Conservation (phyloP, 2,113 vertebrate species). For the Catharus minimus region DNA sequence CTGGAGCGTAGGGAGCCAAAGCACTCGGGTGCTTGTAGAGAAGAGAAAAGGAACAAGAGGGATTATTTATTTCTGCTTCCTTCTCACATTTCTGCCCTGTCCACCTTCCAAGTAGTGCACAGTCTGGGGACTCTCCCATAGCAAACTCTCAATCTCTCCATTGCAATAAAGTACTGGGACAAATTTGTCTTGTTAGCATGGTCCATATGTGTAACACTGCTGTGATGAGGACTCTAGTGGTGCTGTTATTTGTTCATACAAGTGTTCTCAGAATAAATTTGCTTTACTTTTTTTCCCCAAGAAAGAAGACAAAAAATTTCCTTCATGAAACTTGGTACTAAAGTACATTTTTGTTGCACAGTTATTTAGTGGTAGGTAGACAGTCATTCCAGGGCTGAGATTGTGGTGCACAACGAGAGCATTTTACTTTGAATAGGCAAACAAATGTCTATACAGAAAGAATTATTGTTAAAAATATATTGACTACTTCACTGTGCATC, state of each 20-base stretch:
- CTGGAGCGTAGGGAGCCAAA: background rate
- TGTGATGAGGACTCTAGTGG: background rate
- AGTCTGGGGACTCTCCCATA: background rate
- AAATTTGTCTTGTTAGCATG: background rate
- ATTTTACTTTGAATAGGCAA: background rate
- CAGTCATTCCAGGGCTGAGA: background rate
- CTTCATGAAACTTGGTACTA: background rate
- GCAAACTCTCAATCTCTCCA: background rate
- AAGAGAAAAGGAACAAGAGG: background rate
- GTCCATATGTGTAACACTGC: background rate
- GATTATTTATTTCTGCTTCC: background rate
- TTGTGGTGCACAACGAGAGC: background rate
- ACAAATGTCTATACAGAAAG: background rate
- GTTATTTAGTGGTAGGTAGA: background rate
- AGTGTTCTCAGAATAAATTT: background rate
- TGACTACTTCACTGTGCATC: background rate
- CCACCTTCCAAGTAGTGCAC: background rate
- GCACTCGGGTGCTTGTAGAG: background rate
- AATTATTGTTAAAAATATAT: background rate
- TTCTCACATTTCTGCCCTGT: background rate
- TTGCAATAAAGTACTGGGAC: background rate
- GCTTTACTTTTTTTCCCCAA: rapidly evolving
- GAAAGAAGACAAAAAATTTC: background rate
- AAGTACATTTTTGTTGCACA: background rate
- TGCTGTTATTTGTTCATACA: background rate